phyloP scores from a whole-genome alignment of 2,888 invertebrate genomes.

The Lasioglossum pauxillum region DNA sequence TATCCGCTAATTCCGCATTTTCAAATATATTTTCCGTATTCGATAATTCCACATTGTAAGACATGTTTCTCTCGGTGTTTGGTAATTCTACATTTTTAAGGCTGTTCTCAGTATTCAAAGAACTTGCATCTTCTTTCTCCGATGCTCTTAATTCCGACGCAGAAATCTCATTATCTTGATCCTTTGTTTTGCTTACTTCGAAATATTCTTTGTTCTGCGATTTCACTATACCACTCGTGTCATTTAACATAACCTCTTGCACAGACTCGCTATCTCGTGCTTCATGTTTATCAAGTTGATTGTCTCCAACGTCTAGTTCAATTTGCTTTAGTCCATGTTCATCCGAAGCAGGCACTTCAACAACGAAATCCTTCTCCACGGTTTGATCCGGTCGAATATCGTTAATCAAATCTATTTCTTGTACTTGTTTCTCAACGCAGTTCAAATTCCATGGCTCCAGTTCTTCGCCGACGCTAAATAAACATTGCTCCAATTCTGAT shows the following conservation, averaged over 20 bases:
- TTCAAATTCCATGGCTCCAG: constrained; percentile 63
- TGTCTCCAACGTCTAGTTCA: background rate
- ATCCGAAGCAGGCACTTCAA: background rate
- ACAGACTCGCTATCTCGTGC: too few species aligned
- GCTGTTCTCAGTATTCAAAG: background rate
- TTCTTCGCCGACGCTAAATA: constrained; percentile 45
- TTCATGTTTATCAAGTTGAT: background rate
- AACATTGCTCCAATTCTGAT: constrained; percentile 43
- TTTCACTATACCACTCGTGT: too few species aligned
- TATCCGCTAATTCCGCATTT: background rate
- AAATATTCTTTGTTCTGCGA: background rate
- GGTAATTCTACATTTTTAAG: background rate
- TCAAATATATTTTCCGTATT: background rate
- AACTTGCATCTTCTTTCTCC: background rate
- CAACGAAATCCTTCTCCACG: background rate
- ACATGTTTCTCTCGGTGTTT: too few species aligned
- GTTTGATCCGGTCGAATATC: constrained; percentile 9
- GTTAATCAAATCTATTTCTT: constrained; percentile 50
- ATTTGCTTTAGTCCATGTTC: background rate
- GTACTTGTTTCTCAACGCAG: constrained; percentile 49
- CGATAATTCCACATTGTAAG: background rate
- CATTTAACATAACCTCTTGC: background rate
- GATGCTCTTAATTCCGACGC: background rate
- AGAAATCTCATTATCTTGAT: background rate
- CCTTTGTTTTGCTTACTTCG: background rate